These are phyloP conservation scores for Manis javanica DNA, from an alignment of 2,797 vertebrate genomes.

Conservation along the genomic window DNA sequence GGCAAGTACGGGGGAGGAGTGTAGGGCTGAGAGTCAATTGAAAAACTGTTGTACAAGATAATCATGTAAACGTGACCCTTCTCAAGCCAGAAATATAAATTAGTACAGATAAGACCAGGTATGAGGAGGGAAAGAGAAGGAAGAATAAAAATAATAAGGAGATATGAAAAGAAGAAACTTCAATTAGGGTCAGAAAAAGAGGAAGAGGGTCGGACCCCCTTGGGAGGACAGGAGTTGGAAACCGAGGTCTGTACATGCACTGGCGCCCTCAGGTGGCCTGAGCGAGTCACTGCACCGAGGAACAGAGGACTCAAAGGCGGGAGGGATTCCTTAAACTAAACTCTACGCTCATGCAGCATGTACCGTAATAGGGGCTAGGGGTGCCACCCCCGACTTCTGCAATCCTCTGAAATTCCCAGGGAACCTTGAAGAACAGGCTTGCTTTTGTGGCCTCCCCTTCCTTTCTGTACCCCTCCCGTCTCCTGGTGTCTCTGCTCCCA, in stretches of 20 bases:
- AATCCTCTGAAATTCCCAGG: background rate
- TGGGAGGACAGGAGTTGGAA: background rate
- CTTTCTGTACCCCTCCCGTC: background rate
- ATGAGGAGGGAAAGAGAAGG: background rate
- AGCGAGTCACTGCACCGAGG: background rate
- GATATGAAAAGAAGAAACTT: background rate
- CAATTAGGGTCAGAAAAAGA: background rate
- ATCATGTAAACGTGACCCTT: background rate
- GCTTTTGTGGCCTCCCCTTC: background rate
- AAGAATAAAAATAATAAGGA: background rate
- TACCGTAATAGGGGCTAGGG: background rate
- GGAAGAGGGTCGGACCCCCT: too few species aligned
- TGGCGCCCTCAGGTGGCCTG: background rate
- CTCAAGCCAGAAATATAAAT: background rate
- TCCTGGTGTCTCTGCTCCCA: background rate
- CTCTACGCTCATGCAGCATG: background rate
- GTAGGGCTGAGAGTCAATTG: background rate
- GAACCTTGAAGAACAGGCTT: background rate
- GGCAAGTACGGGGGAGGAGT: background rate
- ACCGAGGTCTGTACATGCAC: background rate
- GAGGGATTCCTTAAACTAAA: background rate
- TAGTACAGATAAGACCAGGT: too few species aligned
- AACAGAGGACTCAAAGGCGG: background rate
- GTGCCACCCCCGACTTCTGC: background rate
- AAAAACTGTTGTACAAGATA: background rate